phyloP scores from a whole-genome alignment of 2,888 invertebrate species.

The Luperina nickerlii region DNA sequence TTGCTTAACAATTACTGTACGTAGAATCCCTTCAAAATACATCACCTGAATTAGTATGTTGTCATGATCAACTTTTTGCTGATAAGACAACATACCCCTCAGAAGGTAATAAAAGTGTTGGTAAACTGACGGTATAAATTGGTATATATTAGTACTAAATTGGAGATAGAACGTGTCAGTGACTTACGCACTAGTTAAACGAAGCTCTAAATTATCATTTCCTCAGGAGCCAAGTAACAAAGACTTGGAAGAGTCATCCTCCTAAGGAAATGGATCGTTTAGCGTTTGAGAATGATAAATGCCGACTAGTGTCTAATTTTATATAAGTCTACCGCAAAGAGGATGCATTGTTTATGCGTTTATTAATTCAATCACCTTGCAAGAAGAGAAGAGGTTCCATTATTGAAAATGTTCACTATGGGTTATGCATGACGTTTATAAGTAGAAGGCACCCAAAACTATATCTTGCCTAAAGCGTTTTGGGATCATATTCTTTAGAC shows the following conservation, averaged over 20 bases:
- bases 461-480: not conserved
- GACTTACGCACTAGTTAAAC: slow-evolving; percentile 37
- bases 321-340: slow-evolving; percentile 5
- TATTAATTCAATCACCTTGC: not conserved
- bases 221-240: slow-evolving; percentile 54
- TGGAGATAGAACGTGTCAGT: slow-evolving; percentile 16
- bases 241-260: slow-evolving; percentile 53
- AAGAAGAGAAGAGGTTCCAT: not conserved
- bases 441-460: not conserved
- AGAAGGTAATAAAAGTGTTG: not conserved
- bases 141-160: not conserved
- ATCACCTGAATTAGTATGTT: not conserved
- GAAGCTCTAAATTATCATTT: slow-evolving; percentile 57
- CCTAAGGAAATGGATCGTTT: slow-evolving; percentile 62
- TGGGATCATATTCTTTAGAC: not conserved
- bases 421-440: not conserved
- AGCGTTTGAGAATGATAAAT: slow-evolving; percentile 51
- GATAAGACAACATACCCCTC: not conserved
- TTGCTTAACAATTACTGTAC: not conserved
- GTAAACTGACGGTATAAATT: not conserved
- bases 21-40: not conserved
- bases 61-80: not conserved
- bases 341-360: not conserved
- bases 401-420: not conserved
- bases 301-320: slow-evolving; percentile 41